These are phyloP conservation scores for Actenoides lindsayi DNA, from an alignment of 2,113 vertebrate genomes.

Conservation along the genomic window DNA sequence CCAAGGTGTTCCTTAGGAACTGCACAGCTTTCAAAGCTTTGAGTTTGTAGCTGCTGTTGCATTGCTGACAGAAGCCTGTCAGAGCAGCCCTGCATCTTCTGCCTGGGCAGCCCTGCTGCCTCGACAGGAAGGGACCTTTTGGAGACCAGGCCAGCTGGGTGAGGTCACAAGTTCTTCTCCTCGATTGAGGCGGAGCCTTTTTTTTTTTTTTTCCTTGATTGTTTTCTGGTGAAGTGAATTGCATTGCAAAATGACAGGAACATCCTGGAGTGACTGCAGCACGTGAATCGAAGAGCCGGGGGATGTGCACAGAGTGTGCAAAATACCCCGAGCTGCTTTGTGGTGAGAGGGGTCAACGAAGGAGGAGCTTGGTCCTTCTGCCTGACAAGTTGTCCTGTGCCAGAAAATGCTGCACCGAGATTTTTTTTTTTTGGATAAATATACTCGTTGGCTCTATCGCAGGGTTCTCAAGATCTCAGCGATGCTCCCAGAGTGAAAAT, in stretches of 20 bases:
- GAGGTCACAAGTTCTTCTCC: constrained; percentile 27
- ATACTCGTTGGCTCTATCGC: neutral
- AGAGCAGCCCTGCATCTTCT: neutral
- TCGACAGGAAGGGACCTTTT: constrained; percentile 5
- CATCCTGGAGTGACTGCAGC: neutral
- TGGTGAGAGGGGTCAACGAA: neutral
- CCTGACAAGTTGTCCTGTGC: neutral
- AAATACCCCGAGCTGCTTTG: fast-evolving
- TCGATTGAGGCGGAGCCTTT: neutral
- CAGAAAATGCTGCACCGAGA: neutral
- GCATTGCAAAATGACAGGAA: neutral
- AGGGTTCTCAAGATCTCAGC: neutral
- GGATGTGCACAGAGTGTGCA: neutral
- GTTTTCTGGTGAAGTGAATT: neutral
- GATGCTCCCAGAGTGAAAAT: neutral
- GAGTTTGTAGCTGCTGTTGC: fast-evolving
- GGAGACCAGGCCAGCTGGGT: neutral
- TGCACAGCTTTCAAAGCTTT: neutral
- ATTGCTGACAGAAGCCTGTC: neutral
- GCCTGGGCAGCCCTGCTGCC: neutral
- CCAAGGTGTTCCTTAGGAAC: neutral
- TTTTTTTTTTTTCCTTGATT: constrained; percentile 12
- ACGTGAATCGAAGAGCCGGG: neutral
- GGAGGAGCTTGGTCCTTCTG: neutral
- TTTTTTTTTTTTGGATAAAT: neutral